Evolutionary conservation across 2,113 vertebrate genomes (phyloP), one percentile per base, ranked within the genome.

Genomic region (Oriolus oriolus): DNA sequence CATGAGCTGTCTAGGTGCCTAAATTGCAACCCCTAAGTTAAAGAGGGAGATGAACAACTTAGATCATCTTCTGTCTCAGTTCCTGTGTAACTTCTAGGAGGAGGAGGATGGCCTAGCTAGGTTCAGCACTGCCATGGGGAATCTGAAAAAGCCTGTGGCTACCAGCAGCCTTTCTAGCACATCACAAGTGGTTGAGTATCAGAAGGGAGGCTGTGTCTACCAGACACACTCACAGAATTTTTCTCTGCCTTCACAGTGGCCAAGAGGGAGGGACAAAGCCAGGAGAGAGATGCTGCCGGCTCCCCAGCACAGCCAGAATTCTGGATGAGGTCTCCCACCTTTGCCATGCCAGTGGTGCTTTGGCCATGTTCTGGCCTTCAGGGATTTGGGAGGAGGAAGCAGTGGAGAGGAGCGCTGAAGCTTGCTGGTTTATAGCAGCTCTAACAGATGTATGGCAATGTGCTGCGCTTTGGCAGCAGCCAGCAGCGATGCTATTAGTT

Each of bases 381-480:
- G 82, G 57, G 76, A 45, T 63, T 56, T 50, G 53, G 49, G 80
- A 93, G 41, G 83, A 89, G 70, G 60, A 68, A 60, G 64, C 56
- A 66, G 22, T 56, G 52, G 60, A 84, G 82, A 74, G 68, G 22
- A 81, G 41, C 7, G 1, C 26, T 83, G 59, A 31, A 85, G 78
- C 63, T 82, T 33, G 63, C 84, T 85, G 79, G 45, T 94, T 88
- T 94, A 22, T 41, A 93, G 95, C 16, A 22, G 22, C 82, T 64
- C 52, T 86, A 68, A 53, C 90, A 96, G 95, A 91, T 96, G 93
- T 74, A 89, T 84, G 86, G 80, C 95, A 97, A 52, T 75, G 90
- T 94, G 90, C 75, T 93, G 47, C 4, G 26, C 91, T 81, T 74
- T 71, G 76, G 88, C 85, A 94, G 90, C 83, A 75, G 90, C 93